Evolutionary conservation across 2,113 vertebrate genomes (phyloP).

Genomic region (Dicerorhinus sumatrensis): DNA sequence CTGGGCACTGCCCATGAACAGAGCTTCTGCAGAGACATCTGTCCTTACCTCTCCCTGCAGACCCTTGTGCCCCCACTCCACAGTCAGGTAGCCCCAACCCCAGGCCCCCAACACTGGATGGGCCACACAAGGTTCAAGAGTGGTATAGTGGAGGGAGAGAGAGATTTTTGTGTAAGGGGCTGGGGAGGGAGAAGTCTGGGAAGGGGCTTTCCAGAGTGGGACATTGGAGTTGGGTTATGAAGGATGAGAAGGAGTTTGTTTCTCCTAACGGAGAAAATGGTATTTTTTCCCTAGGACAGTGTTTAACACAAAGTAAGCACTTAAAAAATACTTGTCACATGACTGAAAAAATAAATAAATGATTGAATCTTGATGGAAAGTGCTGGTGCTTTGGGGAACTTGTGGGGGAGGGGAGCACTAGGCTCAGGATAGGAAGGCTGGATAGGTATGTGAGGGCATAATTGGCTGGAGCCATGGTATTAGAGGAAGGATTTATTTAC

Average conservation of each 20-base stretch:
- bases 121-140: not conserved
- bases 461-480: not conserved
- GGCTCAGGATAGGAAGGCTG: not conserved
- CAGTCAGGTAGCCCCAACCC: not conserved
- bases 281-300: not conserved
- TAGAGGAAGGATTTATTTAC: not conserved
- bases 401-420: not conserved
- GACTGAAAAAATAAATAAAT: constrained; percentile 46
- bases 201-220: constrained; percentile 40
- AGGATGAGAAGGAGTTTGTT: constrained; percentile 24
- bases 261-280: not conserved
- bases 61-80: not conserved
- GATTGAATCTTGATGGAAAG: not conserved
- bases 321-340: constrained; percentile 1
- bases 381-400: not conserved
- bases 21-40: not conserved
- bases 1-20: not conserved
- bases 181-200: not conserved
- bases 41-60: not conserved
- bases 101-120: not conserved
- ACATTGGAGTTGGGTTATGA: constrained; percentile 35
- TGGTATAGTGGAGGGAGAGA: not conserved
- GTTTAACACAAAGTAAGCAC: not conserved
- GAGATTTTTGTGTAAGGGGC: not conserved
- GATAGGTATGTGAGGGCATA: not conserved